phyloP scores from a whole-genome alignment of 2,113 vertebrate genomes.

The Larimichthys crocea region DNA sequence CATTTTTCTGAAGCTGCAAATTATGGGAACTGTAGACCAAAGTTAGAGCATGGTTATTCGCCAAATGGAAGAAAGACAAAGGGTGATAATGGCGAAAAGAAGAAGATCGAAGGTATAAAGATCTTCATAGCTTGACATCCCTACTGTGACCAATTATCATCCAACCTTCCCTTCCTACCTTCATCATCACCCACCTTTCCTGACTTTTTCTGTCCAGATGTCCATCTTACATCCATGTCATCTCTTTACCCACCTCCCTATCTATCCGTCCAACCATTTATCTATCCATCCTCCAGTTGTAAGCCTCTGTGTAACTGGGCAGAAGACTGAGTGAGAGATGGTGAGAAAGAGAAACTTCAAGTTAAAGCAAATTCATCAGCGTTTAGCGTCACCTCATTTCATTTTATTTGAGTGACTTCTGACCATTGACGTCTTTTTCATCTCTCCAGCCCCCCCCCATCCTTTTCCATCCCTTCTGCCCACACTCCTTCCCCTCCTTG shows the following conservation, averaged over 20 bases:
- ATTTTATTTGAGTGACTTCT: conserved; percentile 44
- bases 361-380: conserved; percentile 36
- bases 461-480: neutral
- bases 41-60: no score
- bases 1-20: neutral
- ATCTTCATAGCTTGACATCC: no score
- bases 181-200: neutral
- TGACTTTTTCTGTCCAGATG: neutral
- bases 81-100: no score
- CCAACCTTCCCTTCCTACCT: neutral
- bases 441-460: neutral
- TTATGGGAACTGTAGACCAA: neutral
- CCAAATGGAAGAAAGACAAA: no score
- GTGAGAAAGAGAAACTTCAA: conserved; percentile 10
- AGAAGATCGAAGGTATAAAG: no score
- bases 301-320: conserved; percentile 44
- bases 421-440: conserved; percentile 46
- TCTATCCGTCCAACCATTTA: neutral
- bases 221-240: neutral
- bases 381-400: conserved; percentile 57
- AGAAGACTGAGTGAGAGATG: neutral
- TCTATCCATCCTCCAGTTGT: neutral
- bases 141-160: neutral
- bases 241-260: neutral
- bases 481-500: conserved; percentile 14